Evolutionary conservation across 1,140 invertebrate genomes (phyloP).

Genomic region (Tribolium madens): DNA sequence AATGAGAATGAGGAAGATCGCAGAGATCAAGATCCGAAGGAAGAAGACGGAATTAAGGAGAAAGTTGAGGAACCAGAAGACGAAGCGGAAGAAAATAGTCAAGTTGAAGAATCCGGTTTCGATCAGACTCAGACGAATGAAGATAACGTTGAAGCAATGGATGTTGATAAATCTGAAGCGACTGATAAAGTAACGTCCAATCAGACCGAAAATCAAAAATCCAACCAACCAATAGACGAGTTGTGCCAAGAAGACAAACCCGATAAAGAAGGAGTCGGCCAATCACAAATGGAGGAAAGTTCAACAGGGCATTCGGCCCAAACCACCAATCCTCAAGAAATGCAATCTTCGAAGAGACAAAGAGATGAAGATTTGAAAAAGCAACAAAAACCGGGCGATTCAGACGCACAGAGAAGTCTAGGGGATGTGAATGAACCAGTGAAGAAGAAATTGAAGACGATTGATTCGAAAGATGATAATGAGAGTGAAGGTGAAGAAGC

Average conservation of each 20-base stretch:
- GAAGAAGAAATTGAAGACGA: conserved; percentile 70
- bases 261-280: conserved; percentile 68
- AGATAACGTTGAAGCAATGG: conserved; percentile 65
- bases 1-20: conserved; percentile 67
- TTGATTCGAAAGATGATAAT: conserved; percentile 64
- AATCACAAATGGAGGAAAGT: conserved; percentile 68
- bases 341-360: conserved; percentile 57
- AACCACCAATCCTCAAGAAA: conserved; percentile 60
- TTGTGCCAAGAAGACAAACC: conserved; percentile 64
- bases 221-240: conserved; percentile 62
- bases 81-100: conserved; percentile 60
- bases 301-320: conserved; percentile 67
- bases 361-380: conserved; percentile 63
- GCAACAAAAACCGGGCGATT: conserved; percentile 67
- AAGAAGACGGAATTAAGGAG: conserved; percentile 40
- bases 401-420: conserved; percentile 67
- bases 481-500: conserved; percentile 68
- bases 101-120: conserved; percentile 59
- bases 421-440: conserved; percentile 66
- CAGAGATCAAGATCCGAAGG: conserved; percentile 49
- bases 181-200: conserved; percentile 65
- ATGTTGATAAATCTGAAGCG: conserved; percentile 64
- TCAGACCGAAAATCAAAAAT: conserved; percentile 62
- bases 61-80: conserved; percentile 54
- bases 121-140: conserved; percentile 65